A percentile compares a stretch with the other conserved stretches of the same genome.
Evolutionary conservation across 2,888 invertebrate species (phyloP).

Genomic region (Spicauda simplicius): DNA sequence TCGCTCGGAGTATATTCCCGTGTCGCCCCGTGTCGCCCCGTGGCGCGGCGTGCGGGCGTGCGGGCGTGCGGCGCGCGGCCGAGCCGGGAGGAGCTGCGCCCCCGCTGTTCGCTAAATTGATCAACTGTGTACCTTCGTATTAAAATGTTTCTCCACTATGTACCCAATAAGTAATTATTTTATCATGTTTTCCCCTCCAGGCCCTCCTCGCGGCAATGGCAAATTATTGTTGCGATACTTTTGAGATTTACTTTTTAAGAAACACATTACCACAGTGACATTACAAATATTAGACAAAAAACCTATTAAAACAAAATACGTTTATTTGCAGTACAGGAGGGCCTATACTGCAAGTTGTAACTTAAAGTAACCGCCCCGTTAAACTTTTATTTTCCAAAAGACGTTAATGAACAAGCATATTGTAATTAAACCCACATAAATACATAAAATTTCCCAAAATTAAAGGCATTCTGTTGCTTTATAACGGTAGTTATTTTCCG

Average conservation of each 20-base stretch:
- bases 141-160: neutral
- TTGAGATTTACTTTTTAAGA: too few species aligned
- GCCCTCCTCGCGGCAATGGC: neutral
- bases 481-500: constrained; percentile 10
- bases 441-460: constrained; percentile 4
- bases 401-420: neutral
- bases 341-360: too few species aligned
- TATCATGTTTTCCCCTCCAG: neutral
- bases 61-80: neutral
- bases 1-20: neutral
- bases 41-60: neutral
- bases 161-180: neutral
- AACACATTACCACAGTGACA: too few species aligned
- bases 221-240: neutral
- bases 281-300: too few species aligned
- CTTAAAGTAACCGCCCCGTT: too few species aligned
- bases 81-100: neutral
- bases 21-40: neutral
- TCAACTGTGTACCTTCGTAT: neutral
- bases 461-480: constrained; percentile 9
- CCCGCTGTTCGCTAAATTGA: neutral
- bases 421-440: neutral
- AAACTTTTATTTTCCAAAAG: neutral
- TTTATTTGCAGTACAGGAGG: too few species aligned
- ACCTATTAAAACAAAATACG: too few species aligned